Percentiles rank a stretch among this genome's conserved stretches.
These are phyloP conservation scores for Cerceris ruficornis DNA, from an alignment of 2,888 invertebrate species.

Conservation along the genomic window DNA sequence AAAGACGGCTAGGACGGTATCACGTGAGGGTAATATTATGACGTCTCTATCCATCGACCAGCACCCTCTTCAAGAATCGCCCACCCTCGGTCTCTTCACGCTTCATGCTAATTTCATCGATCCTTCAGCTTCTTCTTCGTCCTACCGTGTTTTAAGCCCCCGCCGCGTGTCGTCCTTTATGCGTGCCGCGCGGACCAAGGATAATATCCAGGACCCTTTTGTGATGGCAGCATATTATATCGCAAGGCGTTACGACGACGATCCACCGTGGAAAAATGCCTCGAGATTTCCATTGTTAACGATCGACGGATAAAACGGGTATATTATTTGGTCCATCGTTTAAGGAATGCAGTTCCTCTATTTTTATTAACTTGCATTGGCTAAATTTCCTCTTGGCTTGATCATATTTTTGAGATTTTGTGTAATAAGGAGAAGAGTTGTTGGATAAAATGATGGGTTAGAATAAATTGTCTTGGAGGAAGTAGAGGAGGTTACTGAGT, in stretches of 20 bases:
- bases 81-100: conserved; percentile 47
- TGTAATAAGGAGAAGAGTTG: too few relatives aligned
- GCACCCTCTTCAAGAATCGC: conserved; percentile 38
- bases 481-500: too few relatives aligned
- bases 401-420: too few relatives aligned
- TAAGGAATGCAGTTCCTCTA: too few relatives aligned
- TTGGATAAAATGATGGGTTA: too few relatives aligned
- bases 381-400: too few relatives aligned
- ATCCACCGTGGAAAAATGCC: conserved; percentile 17
- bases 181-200: conserved; percentile 42
- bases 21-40: conserved; percentile 51
- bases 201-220: conserved; percentile 62
- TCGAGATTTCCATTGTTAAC: conserved; percentile 21
- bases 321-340: not conserved
- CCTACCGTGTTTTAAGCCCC: conserved; percentile 36
- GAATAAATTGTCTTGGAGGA: too few relatives aligned
- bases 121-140: conserved; percentile 47
- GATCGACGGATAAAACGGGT: conserved; percentile 9
- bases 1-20: conserved; percentile 26
- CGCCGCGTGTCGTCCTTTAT: conserved; percentile 55
- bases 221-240: conserved; percentile 39
- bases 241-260: conserved; percentile 25
- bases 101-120: conserved; percentile 60
- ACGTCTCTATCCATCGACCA: conserved; percentile 47
- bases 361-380: too few relatives aligned